Percentiles rank a stretch among this genome's conserved stretches.
Evolutionary conservation across 2,113 vertebrate species (phyloP).

Genomic region (Megaceryle maxima): DNA sequence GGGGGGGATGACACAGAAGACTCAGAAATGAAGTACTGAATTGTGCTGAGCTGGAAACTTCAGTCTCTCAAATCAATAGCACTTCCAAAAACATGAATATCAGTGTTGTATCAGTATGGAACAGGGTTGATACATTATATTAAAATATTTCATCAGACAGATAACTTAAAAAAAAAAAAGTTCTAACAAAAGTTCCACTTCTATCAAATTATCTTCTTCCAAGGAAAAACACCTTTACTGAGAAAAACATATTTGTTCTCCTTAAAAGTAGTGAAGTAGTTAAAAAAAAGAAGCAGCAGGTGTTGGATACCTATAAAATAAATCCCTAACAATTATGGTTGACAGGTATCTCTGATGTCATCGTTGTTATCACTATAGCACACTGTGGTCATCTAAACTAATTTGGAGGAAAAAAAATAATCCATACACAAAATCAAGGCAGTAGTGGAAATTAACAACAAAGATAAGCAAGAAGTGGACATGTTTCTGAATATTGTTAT

Average conservation of each 20-base stretch:
- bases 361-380: neutral
- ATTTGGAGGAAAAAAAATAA: neutral
- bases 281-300: neutral
- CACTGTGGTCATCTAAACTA: neutral
- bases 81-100: neutral
- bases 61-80: neutral
- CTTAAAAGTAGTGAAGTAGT: neutral
- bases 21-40: neutral
- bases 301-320: neutral
- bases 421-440: neutral
- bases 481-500: neutral
- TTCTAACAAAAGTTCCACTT: neutral
- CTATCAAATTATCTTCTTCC: neutral
- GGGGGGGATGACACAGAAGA: neutral
- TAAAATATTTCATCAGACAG: neutral
- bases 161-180: neutral
- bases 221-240: neutral
- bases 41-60: neutral
- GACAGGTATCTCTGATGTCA: neutral
- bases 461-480: neutral
- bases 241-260: neutral
- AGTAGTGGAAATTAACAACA: neutral
- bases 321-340: neutral
- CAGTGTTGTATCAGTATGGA: neutral
- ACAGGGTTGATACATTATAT: neutral